Percentiles rank a stretch among this genome's conserved stretches.
phyloP scores from a whole-genome alignment of 2,113 vertebrate genomes.

The Ondatra zibethicus region DNA sequence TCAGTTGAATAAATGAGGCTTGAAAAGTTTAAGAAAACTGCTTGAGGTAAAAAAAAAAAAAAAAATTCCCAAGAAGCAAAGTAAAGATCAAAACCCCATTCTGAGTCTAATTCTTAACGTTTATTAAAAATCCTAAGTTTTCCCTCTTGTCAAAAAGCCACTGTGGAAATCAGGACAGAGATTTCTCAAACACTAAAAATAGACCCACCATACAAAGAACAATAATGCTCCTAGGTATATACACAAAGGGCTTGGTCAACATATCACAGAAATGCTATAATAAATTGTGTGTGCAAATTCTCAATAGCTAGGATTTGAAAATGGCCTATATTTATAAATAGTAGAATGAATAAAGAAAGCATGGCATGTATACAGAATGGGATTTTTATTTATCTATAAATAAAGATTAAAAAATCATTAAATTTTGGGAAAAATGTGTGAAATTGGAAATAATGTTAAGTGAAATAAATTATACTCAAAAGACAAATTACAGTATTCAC shows the following conservation, averaged over 20 bases:
- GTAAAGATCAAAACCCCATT: not conserved
- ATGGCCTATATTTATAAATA: not conserved
- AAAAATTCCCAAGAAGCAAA: constrained; percentile 4
- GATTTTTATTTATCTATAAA: not conserved
- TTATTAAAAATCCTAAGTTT: not conserved
- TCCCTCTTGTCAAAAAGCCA: not conserved
- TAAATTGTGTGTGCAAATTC: not conserved
- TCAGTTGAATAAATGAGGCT: constrained; percentile 58
- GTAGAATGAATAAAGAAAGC: not conserved
- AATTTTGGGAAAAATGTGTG: not conserved
- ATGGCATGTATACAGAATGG: not conserved
- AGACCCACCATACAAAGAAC: not conserved
- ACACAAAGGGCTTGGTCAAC: not conserved
- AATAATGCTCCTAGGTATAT: not conserved
- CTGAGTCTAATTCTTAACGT: not conserved
- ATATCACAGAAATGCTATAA: not conserved
- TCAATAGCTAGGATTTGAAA: not conserved
- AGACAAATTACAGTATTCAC: not conserved
- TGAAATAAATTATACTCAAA: not conserved
- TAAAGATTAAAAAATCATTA: not conserved
- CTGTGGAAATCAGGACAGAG: not conserved
- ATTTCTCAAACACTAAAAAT: not conserved
- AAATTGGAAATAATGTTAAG: not conserved
- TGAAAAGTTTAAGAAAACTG: constrained; percentile 50
- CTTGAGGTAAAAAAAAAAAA: not conserved